Percentiles rank a stretch among this genome's conserved stretches.
Evolutionary conservation across 1,140 invertebrate species (phyloP).

Genomic region (Drosophila santomea): DNA sequence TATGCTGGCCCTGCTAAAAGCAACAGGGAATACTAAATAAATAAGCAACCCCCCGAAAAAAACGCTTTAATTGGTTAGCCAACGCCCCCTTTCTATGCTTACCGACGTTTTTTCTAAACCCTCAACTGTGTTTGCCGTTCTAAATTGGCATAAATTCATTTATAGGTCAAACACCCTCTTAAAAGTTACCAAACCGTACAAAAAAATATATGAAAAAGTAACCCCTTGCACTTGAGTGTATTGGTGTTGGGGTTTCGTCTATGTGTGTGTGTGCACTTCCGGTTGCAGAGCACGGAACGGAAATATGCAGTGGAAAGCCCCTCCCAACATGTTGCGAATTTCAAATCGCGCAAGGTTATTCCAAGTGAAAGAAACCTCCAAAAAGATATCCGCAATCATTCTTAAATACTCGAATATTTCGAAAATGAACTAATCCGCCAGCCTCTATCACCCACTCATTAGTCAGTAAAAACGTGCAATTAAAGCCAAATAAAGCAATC

Average conservation of each 20-base stretch:
- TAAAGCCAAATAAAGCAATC: slow-evolving; percentile 48
- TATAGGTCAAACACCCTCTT: slow-evolving; percentile 73
- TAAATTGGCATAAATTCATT: slow-evolving; percentile 74
- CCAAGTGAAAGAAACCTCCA: slow-evolving; percentile 36
- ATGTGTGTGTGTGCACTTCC: slow-evolving; percentile 49
- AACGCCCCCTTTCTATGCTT: slow-evolving; percentile 14
- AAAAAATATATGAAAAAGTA: slow-evolving; percentile 4
- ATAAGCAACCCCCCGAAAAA: slow-evolving; percentile 45
- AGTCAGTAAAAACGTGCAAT: slow-evolving; percentile 52
- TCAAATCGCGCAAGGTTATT: slow-evolving; percentile 44
- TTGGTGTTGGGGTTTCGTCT: slow-evolving; percentile 20
- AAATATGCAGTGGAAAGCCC: slow-evolving; percentile 39
- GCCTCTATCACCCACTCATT: slow-evolving; percentile 24
- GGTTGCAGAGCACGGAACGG: slow-evolving; percentile 58
- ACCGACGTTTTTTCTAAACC: slow-evolving; percentile 1
- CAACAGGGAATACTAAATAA: slow-evolving; percentile 18
- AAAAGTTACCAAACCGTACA: slow-evolving; percentile 33
- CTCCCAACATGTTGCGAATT: slow-evolving; percentile 5
- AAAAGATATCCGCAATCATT: slow-evolving; percentile 11
- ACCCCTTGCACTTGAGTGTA: slow-evolving; percentile 30
- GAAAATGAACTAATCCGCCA: slow-evolving; percentile 16
- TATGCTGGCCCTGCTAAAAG: slow-evolving; percentile 24
- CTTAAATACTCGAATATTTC: slow-evolving; percentile 5
- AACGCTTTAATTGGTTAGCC: slow-evolving; percentile 56
- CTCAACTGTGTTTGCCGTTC: slow-evolving; percentile 39